phyloP scores from a whole-genome alignment of 2,113 vertebrate genomes.

The Buteo buteo region DNA sequence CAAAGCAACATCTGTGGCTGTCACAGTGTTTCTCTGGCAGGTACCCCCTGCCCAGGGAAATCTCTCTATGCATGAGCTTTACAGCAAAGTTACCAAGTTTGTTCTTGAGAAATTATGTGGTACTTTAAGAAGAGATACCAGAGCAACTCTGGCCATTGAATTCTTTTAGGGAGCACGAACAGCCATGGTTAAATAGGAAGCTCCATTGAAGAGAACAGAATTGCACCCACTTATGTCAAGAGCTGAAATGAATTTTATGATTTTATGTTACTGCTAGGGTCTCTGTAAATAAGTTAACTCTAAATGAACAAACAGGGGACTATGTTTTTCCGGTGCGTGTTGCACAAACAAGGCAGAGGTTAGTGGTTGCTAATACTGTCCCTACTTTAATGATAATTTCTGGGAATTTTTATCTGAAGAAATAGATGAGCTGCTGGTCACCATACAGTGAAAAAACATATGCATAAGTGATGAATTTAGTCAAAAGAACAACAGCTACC shows the following conservation, averaged over 20 bases:
- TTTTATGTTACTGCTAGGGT: neutral
- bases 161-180: neutral
- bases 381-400: neutral
- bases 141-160: neutral
- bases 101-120: neutral
- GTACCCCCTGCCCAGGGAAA: neutral
- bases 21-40: neutral
- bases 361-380: neutral
- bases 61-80: neutral
- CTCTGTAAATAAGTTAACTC: neutral
- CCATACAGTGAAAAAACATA: neutral
- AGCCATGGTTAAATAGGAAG: neutral
- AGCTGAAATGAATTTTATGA: neutral
- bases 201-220: neutral
- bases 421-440: neutral
- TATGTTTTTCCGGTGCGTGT: neutral
- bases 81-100: neutral
- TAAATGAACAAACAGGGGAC: neutral
- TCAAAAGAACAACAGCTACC: neutral
- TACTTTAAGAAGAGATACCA: neutral
- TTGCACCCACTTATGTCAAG: neutral
- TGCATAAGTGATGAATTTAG: neutral
- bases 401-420: neutral
- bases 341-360: neutral
- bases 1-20: neutral